Evolutionary conservation across 2,888 invertebrate genomes (phyloP).

Genomic region (Zeuzera pyrina): DNA sequence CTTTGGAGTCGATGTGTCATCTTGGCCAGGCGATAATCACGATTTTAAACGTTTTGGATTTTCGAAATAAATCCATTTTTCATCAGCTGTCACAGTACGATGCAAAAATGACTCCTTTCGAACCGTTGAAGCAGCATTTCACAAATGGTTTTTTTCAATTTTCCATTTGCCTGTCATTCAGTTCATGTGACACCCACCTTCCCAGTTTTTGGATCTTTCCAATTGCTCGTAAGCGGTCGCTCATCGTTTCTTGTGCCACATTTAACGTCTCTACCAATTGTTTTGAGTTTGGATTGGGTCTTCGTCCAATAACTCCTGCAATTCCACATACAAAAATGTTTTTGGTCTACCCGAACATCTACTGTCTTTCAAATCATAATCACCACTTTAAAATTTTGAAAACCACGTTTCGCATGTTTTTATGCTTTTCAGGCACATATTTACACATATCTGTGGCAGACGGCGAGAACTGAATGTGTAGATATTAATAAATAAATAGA

Average conservation of each 20-base stretch:
- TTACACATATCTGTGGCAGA: no score
- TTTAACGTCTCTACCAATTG: neutral
- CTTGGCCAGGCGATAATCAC: neutral
- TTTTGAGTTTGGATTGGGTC: slow-evolving; percentile 1
- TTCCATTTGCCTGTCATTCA: neutral
- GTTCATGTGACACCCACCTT: slow-evolving; percentile 1
- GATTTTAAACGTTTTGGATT: slow-evolving; percentile 1
- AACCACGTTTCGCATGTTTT: no score
- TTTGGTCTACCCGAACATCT: no score
- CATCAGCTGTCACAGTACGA: neutral
- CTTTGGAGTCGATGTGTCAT: neutral
- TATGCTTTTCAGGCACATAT: no score
- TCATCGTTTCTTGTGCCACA: neutral
- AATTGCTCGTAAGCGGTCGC: neutral
- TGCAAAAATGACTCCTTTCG: neutral
- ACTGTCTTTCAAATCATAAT: no score
- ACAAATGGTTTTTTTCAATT: slow-evolving; percentile 1
- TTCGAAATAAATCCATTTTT: neutral
- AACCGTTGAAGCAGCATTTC: neutral
- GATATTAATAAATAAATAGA: no score
- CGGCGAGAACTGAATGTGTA: no score
- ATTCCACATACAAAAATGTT: no score
- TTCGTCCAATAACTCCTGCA: neutral
- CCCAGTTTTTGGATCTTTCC: slow-evolving; percentile 1
- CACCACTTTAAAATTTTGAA: no score